Evolutionary conservation across 2,797 vertebrate species (phyloP).

Genomic region (Cuculus canorus): DNA sequence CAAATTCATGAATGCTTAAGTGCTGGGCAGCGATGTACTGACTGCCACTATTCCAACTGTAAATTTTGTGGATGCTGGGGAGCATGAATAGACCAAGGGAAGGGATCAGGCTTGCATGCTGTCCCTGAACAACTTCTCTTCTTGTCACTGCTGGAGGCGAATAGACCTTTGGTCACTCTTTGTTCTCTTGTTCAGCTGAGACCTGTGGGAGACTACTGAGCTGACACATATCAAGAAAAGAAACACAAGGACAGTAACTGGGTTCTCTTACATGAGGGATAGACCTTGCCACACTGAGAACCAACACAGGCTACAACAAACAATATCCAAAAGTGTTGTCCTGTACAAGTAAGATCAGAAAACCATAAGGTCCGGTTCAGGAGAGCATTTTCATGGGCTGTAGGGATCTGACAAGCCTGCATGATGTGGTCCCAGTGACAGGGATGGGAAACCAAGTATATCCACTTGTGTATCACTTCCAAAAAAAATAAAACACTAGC

Average conservation of each 20-base stretch:
- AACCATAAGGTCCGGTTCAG: neutral
- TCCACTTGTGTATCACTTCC: neutral
- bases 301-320: neutral
- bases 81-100: neutral
- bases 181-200: neutral
- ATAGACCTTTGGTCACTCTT: neutral
- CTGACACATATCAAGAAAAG: neutral
- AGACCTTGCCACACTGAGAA: neutral
- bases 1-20: neutral
- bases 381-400: neutral
- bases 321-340: neutral
- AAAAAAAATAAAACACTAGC: neutral
- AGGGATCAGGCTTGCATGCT: neutral
- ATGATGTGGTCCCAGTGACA: neutral
- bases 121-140: neutral
- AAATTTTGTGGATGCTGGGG: neutral
- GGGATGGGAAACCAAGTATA: neutral
- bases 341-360: neutral
- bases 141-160: neutral
- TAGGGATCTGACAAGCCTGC: neutral
- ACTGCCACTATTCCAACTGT: neutral
- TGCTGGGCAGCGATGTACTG: neutral
- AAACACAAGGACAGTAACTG: neutral
- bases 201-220: neutral
- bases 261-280: neutral